A percentile compares a stretch with the other conserved stretches of the same genome.
These are phyloP conservation scores for Podocnemis expansa DNA, from an alignment of 2,113 vertebrate species.

Conservation along the genomic window DNA sequence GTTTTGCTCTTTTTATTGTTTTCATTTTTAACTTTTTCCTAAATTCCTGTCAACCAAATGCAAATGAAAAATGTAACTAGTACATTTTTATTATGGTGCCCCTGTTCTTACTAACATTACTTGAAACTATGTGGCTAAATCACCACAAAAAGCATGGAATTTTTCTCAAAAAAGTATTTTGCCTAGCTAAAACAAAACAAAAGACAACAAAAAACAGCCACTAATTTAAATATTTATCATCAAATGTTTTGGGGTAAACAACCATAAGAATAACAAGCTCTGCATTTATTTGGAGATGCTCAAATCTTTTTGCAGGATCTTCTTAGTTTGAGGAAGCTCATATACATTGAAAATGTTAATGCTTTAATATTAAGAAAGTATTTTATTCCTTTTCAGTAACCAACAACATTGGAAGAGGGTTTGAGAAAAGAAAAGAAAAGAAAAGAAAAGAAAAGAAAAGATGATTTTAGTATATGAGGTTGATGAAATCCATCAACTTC, in stretches of 20 bases:
- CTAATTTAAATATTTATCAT: neutral
- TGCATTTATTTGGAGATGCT: neutral
- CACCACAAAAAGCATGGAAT: accelerated
- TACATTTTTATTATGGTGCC: neutral
- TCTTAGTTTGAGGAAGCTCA: neutral
- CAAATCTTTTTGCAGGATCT: neutral
- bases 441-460: no score
- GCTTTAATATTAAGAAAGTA: neutral
- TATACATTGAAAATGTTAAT: neutral
- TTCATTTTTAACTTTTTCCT: neutral
- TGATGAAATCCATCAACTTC: no score
- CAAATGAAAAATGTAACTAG: neutral
- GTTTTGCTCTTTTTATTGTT: no score
- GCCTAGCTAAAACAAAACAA: neutral
- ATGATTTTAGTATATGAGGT: no score
- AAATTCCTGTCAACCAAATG: neutral
- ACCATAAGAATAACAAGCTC: neutral
- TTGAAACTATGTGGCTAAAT: neutral
- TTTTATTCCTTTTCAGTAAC: neutral
- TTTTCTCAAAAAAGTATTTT: accelerated
- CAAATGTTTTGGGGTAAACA: neutral
- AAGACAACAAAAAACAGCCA: neutral
- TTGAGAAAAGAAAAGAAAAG: neutral
- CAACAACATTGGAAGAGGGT: neutral
- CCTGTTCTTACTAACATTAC: neutral